These are phyloP conservation scores for Sebastes oblongus DNA, from an alignment of 2,797 vertebrate species.

Conservation along the genomic window DNA sequence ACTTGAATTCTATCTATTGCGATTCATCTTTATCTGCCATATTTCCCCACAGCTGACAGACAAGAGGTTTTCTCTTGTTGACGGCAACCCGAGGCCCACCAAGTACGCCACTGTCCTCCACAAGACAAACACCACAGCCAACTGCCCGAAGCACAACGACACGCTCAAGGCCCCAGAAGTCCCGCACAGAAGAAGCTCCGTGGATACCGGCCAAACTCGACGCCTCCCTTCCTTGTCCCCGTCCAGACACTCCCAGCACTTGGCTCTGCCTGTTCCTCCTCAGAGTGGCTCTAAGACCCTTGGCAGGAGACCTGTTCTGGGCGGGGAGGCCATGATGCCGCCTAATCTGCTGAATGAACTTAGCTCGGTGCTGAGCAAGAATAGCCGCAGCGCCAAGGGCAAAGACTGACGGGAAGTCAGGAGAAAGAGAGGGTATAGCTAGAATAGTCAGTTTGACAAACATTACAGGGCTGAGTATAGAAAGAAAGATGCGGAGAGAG, in stretches of 20 bases:
- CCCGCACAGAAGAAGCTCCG: slow-evolving; percentile 22
- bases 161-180: slow-evolving; percentile 20
- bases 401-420: slow-evolving; percentile 53
- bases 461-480: background rate
- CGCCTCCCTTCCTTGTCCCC: background rate
- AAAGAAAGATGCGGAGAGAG: background rate
- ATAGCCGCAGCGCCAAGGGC: slow-evolving; percentile 67
- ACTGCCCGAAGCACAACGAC: slow-evolving; percentile 70
- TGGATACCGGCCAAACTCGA: slow-evolving; percentile 9
- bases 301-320: slow-evolving; percentile 27
- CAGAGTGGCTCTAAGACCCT: background rate
- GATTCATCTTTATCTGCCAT: background rate
- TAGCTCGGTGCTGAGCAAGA: slow-evolving; percentile 86
- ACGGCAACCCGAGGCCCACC: slow-evolving; percentile 14
- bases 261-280: background rate
- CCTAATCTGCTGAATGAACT: slow-evolving; percentile 88
- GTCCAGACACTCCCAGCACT: background rate
- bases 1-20: background rate
- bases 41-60: slow-evolving; percentile 34
- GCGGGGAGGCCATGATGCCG: slow-evolving; percentile 73
- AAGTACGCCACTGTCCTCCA: slow-evolving; percentile 55
- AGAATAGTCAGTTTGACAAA: background rate
- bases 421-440: background rate
- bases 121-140: slow-evolving; percentile 68
- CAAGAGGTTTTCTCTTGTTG: slow-evolving; percentile 42